Conservation (phyloP, 2,797 vertebrate species). For the Poecilia picta region DNA sequence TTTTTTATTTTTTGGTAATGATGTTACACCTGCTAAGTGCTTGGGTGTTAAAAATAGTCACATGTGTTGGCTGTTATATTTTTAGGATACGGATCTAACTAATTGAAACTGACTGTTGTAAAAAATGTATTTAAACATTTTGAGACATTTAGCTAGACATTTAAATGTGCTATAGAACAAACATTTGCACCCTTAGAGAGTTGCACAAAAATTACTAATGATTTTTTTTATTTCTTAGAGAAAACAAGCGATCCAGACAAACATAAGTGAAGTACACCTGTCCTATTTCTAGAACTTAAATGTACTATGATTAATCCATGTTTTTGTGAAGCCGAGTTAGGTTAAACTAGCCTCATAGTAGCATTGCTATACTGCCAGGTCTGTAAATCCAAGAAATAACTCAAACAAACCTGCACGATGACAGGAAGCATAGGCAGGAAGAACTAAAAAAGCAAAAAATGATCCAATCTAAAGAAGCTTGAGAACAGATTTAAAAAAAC, state of each 20-base stretch:
- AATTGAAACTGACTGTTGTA: background rate
- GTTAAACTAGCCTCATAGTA: background rate
- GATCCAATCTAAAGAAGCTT: background rate
- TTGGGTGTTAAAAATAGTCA: background rate
- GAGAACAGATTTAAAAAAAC: background rate
- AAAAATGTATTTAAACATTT: background rate
- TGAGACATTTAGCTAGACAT: background rate
- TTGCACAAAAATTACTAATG: background rate
- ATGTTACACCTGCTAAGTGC: background rate
- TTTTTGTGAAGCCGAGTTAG: background rate
- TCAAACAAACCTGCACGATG: background rate
- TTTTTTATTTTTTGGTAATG: background rate
- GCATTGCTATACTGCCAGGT: no score
- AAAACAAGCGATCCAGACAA: no score
- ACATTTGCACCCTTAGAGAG: background rate
- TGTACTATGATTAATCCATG: background rate
- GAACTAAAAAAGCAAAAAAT: background rate
- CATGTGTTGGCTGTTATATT: background rate
- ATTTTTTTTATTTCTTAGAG: background rate
- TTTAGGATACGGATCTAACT: background rate
- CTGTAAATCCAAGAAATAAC: background rate
- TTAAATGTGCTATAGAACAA: background rate
- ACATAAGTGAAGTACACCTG: background rate
- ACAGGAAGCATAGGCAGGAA: background rate
- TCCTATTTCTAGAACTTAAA: no score